These are phyloP conservation scores for Escarpia spicata DNA, from an alignment of 2,888 invertebrate genomes.

Conservation along the genomic window DNA sequence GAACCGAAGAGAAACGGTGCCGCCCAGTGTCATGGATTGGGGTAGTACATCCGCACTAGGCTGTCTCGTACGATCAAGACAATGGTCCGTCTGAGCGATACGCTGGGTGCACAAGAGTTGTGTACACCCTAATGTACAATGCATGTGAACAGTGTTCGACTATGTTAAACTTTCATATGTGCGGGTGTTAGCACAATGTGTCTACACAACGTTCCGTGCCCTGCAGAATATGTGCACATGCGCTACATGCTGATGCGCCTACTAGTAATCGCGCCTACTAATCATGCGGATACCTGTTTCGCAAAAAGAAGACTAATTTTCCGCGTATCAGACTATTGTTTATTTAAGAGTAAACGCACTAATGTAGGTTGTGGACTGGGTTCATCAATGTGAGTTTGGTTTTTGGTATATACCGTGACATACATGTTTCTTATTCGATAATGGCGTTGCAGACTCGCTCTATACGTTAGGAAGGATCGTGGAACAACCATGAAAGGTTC, in stretches of 20 bases:
- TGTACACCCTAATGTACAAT: neutral
- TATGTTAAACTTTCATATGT: neutral
- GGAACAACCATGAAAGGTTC: neutral
- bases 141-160: neutral
- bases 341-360: neutral
- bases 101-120: neutral
- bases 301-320: neutral
- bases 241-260: neutral
- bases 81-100: neutral
- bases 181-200: neutral
- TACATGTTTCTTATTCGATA: neutral
- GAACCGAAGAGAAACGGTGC: neutral
- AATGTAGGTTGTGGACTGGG: neutral
- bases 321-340: neutral
- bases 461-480: neutral
- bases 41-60: too few species aligned
- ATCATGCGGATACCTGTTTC: neutral
- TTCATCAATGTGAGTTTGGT: neutral
- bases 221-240: neutral
- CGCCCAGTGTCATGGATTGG: neutral
- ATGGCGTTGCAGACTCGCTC: neutral
- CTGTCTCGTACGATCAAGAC: too few species aligned
- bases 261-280: neutral
- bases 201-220: neutral
- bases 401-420: neutral